phyloP scores from a whole-genome alignment of 2,888 invertebrate species.

The Hoplodrina blanda region DNA sequence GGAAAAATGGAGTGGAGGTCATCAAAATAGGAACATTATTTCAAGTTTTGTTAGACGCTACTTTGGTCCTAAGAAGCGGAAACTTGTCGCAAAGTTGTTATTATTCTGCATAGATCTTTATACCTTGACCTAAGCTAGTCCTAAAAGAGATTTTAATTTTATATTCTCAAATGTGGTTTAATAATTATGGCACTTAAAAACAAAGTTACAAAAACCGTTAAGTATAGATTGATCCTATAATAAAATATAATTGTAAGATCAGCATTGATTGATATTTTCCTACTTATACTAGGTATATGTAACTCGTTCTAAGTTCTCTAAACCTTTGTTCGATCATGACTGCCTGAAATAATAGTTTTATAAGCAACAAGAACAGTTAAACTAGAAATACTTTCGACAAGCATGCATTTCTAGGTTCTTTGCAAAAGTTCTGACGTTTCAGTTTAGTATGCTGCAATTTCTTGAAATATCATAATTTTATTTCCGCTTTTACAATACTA shows the following conservation, averaged over 20 bases:
- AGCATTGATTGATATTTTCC: too few species aligned
- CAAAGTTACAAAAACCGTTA: too few species aligned
- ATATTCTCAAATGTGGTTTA: too few species aligned
- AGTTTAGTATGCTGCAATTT: background rate
- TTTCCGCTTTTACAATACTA: background rate
- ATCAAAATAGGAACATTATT: slow-evolving; percentile 25
- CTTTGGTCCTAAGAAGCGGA: background rate
- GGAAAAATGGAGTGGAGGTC: background rate
- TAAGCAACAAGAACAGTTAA: background rate
- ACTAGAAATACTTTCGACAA: background rate
- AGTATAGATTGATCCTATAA: too few species aligned
- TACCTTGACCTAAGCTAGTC: slow-evolving; percentile 8
- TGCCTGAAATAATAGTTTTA: too few species aligned
- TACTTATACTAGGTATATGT: too few species aligned
- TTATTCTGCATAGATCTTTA: background rate
- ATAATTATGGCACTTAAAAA: too few species aligned
- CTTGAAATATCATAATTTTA: slow-evolving; percentile 4
- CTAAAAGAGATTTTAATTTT: background rate
- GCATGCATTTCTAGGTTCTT: background rate
- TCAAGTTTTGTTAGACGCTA: slow-evolving; percentile 15
- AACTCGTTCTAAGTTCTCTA: too few species aligned
- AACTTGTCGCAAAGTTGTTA: slow-evolving; percentile 30
- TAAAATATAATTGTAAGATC: too few species aligned
- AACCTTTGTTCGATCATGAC: too few species aligned
- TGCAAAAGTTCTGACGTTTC: background rate